phyloP scores from a whole-genome alignment of 2,888 invertebrate genomes.

The Prostheceraeus crozeri region DNA sequence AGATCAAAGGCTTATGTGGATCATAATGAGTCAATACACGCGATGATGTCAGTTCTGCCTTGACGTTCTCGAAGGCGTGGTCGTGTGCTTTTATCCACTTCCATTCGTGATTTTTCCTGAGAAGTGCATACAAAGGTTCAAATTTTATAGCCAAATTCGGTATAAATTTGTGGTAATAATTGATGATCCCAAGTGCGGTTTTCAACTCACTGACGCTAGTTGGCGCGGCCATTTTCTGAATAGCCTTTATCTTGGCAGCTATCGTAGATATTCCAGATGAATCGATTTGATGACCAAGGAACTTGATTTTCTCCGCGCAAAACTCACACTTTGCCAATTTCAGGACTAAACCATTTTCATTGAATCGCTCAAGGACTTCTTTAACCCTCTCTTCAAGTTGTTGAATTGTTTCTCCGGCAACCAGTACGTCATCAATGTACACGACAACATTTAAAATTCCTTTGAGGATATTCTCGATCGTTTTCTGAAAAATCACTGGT shows the following conservation, averaged over 20 bases:
- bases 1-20: constrained; percentile 15
- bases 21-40: constrained; percentile 14
- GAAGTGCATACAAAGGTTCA: constrained; percentile 20
- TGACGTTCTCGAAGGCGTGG: constrained; percentile 21
- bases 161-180: constrained; percentile 29
- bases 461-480: constrained; percentile 18
- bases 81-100: constrained; percentile 1
- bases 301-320: constrained; percentile 14
- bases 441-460: constrained; percentile 25
- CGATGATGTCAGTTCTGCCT: neutral
- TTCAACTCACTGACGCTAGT: constrained; percentile 28
- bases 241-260: constrained; percentile 25
- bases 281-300: constrained; percentile 29
- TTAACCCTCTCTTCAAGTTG: constrained; percentile 25
- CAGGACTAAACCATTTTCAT: neutral
- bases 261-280: constrained; percentile 15
- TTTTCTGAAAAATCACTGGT: neutral
- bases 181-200: constrained; percentile 19
- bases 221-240: constrained; percentile 19
- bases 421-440: constrained; percentile 30
- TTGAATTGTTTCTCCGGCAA: constrained; percentile 32
- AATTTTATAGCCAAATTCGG: neutral
- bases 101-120: constrained; percentile 1
- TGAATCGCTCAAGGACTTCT: neutral
- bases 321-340: constrained; percentile 19